phyloP scores from a whole-genome alignment of 2,113 vertebrate genomes.

The Limnothrissa miodon region DNA sequence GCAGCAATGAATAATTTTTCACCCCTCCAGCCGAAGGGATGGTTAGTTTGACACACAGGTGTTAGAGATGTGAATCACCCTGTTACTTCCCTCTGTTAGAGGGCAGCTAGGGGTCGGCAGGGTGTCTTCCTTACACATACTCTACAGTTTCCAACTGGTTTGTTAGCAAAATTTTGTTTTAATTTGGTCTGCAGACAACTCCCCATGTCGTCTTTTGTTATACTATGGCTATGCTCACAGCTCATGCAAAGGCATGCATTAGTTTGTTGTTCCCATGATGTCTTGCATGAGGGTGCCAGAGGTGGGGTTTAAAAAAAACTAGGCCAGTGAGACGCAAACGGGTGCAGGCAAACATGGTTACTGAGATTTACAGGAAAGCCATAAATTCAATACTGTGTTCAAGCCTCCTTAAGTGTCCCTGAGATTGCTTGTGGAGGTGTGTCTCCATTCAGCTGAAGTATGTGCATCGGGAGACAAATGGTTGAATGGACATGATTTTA shows the following conservation, averaged over 20 bases:
- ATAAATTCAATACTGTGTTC: neutral
- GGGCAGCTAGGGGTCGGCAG: neutral
- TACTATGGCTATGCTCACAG: neutral
- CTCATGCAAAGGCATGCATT: neutral
- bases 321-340: constrained; percentile 1
- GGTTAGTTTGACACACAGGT: neutral
- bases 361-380: neutral
- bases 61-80: neutral
- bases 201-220: neutral
- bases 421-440: neutral
- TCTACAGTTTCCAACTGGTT: no score
- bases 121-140: neutral
- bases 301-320: neutral
- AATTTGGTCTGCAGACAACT: neutral
- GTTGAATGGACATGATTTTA: neutral
- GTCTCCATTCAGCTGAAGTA: neutral
- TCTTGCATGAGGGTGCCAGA: neutral
- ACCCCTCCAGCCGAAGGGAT: neutral
- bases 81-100: neutral
- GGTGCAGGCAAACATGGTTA: neutral
- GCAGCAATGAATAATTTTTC: neutral
- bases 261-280: neutral
- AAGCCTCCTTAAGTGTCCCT: neutral
- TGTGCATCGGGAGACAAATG: neutral
- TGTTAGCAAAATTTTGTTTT: neutral